These are phyloP conservation scores for Siniperca chuatsi DNA, from an alignment of 2,113 vertebrate genomes.

Conservation along the genomic window DNA sequence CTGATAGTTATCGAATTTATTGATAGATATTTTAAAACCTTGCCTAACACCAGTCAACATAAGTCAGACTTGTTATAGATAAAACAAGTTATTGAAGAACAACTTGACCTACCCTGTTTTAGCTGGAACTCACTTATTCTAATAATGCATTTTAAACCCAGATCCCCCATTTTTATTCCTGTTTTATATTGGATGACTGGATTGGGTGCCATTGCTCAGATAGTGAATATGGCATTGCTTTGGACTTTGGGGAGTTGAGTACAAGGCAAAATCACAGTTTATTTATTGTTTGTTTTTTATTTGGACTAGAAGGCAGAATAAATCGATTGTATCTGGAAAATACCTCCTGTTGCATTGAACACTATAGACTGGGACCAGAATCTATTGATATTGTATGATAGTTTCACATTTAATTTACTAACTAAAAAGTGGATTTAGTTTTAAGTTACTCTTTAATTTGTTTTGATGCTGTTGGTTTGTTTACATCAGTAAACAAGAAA, in stretches of 20 bases:
- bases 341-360: no score
- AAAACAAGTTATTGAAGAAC: not conserved
- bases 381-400: not conserved
- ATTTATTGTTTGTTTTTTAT: not conserved
- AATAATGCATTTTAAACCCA: no score
- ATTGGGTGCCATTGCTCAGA: no score
- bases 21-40: no score
- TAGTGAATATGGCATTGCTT: no score
- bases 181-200: no score
- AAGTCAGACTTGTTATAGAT: not conserved
- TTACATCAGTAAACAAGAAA: slow-evolving; percentile 1
- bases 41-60: not conserved
- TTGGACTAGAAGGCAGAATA: not conserved
- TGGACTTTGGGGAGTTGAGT: no score
- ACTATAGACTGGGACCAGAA: not conserved
- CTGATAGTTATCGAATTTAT: no score
- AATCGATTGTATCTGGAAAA: no score
- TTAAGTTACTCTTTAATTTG: not conserved
- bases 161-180: no score
- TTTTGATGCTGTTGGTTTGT: not conserved
- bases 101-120: not conserved
- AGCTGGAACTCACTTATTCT: no score
- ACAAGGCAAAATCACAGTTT: not conserved
- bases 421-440: not conserved
- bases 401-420: not conserved